Evolutionary conservation across 2,888 invertebrate genomes (phyloP).

Genomic region (Omphaloscelis lunosa): DNA sequence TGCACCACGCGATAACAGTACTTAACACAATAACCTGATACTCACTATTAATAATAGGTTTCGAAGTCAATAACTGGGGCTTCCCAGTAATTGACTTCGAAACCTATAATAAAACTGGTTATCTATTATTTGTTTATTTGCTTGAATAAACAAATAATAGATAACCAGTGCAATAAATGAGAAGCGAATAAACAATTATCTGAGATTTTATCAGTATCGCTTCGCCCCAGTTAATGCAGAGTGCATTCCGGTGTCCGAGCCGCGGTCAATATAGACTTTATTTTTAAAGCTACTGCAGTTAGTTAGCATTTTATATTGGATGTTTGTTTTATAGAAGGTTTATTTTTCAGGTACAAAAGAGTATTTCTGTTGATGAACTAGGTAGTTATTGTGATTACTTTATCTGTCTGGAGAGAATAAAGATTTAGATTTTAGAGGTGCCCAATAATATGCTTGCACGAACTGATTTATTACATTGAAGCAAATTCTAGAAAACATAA

Average conservation of each 20-base stretch:
- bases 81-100: too few species aligned
- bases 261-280: conserved; percentile 54
- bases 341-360: neutral
- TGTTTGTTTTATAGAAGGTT: conserved; percentile 11
- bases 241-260: conserved; percentile 65
- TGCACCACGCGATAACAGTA: conserved; percentile 23
- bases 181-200: conserved; percentile 62
- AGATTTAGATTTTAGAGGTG: neutral
- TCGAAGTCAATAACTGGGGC: conserved; percentile 1
- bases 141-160: neutral
- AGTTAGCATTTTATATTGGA: conserved; percentile 39
- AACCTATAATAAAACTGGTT: too few species aligned
- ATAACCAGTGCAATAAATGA: conserved; percentile 45
- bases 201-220: conserved; percentile 40
- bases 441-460: neutral
- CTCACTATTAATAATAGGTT: conserved; percentile 11
- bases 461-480: neutral
- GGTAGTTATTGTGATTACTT: neutral
- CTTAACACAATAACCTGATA: conserved; percentile 16
- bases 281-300: conserved; percentile 50
- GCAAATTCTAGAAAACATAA: neutral
- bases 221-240: conserved; percentile 51
- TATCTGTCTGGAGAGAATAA: neutral
- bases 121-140: too few species aligned
- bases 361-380: neutral